Conservation (phyloP, 1,140 invertebrate genomes). For the Drosophila pandora region DNA sequence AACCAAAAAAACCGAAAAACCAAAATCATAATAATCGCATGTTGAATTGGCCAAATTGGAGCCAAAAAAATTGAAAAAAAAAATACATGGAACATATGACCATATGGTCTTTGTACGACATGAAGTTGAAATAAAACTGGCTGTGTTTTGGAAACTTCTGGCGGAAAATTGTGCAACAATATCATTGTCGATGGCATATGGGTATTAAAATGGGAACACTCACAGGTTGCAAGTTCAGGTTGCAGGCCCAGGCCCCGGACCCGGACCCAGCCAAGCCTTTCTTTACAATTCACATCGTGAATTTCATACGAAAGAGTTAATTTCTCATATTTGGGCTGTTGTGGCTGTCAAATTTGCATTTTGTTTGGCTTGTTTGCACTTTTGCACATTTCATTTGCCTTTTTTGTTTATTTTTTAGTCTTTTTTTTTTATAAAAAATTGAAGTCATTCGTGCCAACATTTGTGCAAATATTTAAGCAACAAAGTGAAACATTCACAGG, state of each 20-base stretch:
- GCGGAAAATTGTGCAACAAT: conserved; percentile 6
- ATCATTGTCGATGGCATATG: not conserved
- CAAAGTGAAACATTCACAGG: conserved; percentile 20
- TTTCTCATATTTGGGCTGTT: not conserved
- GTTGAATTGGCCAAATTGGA: conserved; percentile 27
- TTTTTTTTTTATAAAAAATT: not conserved
- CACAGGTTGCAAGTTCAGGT: conserved; percentile 2
- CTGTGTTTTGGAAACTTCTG: conserved; percentile 2
- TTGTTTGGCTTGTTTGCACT: conserved; percentile 34
- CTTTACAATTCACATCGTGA: conserved; percentile 59
- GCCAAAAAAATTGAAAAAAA: conserved; percentile 2
- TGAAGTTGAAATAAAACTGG: conserved; percentile 7
- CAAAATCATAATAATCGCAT: conserved; percentile 77
- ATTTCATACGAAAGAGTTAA: conserved; percentile 46
- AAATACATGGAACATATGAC: conserved; percentile 41
- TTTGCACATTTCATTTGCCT: conserved; percentile 36
- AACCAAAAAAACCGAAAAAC: conserved; percentile 12
- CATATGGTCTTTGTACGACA: conserved; percentile 54
- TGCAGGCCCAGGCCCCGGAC: not conserved
- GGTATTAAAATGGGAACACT: not conserved
- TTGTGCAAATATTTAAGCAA: conserved; percentile 67
- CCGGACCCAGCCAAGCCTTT: conserved; percentile 51
- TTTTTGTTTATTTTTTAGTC: not conserved
- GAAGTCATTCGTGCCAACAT: conserved; percentile 38
- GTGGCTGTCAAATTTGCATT: conserved; percentile 61